Evolutionary conservation across 2,888 invertebrate species (phyloP).

Genomic region (Xestia c-nigrum): DNA sequence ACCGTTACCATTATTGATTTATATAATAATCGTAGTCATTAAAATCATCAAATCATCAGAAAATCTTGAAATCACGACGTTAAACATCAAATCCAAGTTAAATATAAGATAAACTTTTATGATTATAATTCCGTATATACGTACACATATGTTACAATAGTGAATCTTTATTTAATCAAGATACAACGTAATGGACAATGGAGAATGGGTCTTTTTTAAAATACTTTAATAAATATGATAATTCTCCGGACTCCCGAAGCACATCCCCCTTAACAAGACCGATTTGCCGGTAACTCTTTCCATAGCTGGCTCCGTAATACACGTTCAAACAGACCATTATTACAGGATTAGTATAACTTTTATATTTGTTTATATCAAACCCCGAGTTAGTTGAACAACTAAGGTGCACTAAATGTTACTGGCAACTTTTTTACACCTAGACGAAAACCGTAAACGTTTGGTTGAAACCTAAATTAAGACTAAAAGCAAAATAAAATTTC

Average conservation of each 20-base stretch:
- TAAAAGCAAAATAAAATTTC: not conserved
- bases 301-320: constrained; percentile 25
- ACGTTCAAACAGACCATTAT: constrained; percentile 20
- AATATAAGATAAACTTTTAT: not conserved
- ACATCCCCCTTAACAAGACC: not conserved
- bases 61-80: not conserved
- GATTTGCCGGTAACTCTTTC: constrained; percentile 24
- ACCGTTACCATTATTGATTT: not conserved
- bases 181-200: not conserved
- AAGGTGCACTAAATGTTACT: not conserved
- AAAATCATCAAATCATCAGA: not conserved
- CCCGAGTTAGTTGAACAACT: constrained; percentile 4
- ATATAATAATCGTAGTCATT: not conserved
- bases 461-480: not conserved
- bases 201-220: not conserved
- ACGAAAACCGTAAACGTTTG: not conserved
- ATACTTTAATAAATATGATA: too few relatives aligned
- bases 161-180: not conserved
- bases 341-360: constrained; percentile 24
- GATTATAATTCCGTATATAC: not conserved
- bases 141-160: not conserved
- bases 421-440: not conserved
- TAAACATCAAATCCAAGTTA: not conserved
- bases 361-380: not conserved
- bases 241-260: too few relatives aligned